Evolutionary conservation across 2,797 vertebrate genomes (phyloP), one percentile per base, ranked within the genome.

Genomic region (Hemibagrus guttatus): DNA sequence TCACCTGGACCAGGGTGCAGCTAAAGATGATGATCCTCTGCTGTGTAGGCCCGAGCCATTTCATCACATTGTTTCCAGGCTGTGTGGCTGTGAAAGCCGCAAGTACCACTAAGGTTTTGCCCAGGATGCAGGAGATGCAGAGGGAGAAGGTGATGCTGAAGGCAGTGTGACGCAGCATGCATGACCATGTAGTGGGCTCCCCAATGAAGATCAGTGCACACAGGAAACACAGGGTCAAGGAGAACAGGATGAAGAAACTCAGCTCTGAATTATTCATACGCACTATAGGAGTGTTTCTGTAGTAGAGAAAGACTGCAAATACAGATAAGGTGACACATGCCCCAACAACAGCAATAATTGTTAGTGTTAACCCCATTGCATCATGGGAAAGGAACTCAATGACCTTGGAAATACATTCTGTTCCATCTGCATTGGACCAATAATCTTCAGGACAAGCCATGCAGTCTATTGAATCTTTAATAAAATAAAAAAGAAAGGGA

Each of bases 21-120:
- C 85, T 90, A 23, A 93, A 94, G 49, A 95, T 95, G 85, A 94
- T 95, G 72, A 88, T 76, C 52, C 94, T 93, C 91, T 96, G 95
- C 89, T 95, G 94, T 17, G 87, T 91, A 56, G 94, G 93, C 14
- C 94, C 93, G 21, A 96, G 89, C 94, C 95, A 96, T 90, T 93
- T 95, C 94, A 95, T 96, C 17, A 95, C 87, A 86, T 95, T 95
- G 89, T 92, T 87, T 28, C 93, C 94, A 19, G 95, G 95, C 85
- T 90, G 93, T 74, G 94, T 93, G 87, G 95, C 92, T 19, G 94
- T 95, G 71, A 95, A 96, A 39, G 93, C 95, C 68, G 94, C 93
- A 89, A 95, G 64, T 6, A 96, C 95, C 35, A 96, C 95, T 71
- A 96, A 90, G 54, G 95, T 96, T 89, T 96, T 95, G 8, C 94